Conservation (phyloP, 2,888 invertebrate genomes). For the Chrysotoxum bicinctum region DNA sequence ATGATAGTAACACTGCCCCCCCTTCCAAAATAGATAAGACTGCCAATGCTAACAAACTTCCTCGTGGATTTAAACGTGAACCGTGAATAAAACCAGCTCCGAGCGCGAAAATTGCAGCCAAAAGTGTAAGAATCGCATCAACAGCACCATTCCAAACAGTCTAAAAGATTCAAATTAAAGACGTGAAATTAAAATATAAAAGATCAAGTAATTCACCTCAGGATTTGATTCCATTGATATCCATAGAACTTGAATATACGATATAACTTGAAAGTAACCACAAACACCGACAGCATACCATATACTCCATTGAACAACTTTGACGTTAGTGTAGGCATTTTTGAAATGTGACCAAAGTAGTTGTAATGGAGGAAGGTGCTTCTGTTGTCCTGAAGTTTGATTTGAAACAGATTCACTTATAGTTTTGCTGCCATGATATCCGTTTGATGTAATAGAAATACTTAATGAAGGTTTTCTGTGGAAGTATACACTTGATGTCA, state of each 20-base stretch:
- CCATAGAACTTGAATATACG: conserved; percentile 90
- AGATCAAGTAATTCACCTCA: conserved; percentile 74
- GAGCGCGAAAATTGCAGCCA: conserved; percentile 85
- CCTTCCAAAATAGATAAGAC: conserved; percentile 83
- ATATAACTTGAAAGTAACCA: conserved; percentile 87
- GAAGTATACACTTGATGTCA: conserved; percentile 86
- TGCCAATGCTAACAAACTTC: conserved; percentile 82
- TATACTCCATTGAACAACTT: conserved; percentile 88
- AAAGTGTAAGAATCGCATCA: conserved; percentile 88
- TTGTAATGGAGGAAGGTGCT: conserved; percentile 72
- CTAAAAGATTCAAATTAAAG: conserved; percentile 24
- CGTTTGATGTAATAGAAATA: conserved; percentile 2
- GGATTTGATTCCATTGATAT: conserved; percentile 82
- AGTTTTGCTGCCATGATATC: neutral
- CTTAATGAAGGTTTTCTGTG: conserved; percentile 79
- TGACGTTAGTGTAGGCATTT: conserved; percentile 84
- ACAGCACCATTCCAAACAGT: conserved; percentile 88
- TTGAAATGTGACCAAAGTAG: conserved; percentile 84
- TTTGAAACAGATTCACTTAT: neutral
- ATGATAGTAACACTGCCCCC: conserved; percentile 83
- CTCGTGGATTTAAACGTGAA: conserved; percentile 77
- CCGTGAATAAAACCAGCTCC: conserved; percentile 82
- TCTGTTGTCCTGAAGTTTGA: conserved; percentile 54
- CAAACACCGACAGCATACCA: conserved; percentile 90
- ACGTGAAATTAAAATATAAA: neutral